Conservation (phyloP, 1,140 invertebrate species). For the Laupala kohalensis region DNA sequence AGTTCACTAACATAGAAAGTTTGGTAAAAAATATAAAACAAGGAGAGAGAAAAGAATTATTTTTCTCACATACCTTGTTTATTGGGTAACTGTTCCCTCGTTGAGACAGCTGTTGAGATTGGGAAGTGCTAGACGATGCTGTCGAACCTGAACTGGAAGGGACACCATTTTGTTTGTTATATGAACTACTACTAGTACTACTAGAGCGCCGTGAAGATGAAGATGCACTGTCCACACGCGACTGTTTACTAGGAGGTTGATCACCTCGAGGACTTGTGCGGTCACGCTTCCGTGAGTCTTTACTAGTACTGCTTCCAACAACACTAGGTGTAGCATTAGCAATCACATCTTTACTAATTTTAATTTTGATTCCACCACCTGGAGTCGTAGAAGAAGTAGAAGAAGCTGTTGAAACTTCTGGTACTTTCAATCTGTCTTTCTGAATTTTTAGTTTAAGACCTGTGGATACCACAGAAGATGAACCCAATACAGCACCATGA, state of each 20-base stretch:
- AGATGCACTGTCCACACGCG: slow-evolving; percentile 2
- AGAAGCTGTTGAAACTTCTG: slow-evolving; percentile 21
- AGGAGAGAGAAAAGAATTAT: too few relatives aligned
- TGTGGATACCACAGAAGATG: slow-evolving; percentile 9
- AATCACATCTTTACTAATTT: slow-evolving; percentile 19
- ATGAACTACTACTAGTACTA: not conserved
- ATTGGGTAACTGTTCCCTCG: not conserved
- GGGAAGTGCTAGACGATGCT: not conserved
- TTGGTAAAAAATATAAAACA: too few relatives aligned
- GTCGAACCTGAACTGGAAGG: not conserved
- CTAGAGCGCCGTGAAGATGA: not conserved
- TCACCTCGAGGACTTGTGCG: slow-evolving; percentile 16
- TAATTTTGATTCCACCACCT: slow-evolving; percentile 21
- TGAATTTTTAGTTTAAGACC: slow-evolving; percentile 49
- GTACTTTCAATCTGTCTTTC: slow-evolving; percentile 39
- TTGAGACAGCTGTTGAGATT: not conserved
- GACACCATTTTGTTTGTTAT: slow-evolving; percentile 15
- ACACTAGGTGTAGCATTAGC: slow-evolving; percentile 31
- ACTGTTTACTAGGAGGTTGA: slow-evolving; percentile 14
- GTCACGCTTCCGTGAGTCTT: slow-evolving; percentile 18
- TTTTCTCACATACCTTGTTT: not conserved
- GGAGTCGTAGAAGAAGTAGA: slow-evolving; percentile 16
- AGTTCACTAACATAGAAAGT: too few relatives aligned
- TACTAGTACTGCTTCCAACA: slow-evolving; percentile 14
- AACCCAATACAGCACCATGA: slow-evolving; percentile 16